Evolutionary conservation across 1,140 invertebrate genomes (phyloP).

Genomic region (Acromyrmex echinatior): DNA sequence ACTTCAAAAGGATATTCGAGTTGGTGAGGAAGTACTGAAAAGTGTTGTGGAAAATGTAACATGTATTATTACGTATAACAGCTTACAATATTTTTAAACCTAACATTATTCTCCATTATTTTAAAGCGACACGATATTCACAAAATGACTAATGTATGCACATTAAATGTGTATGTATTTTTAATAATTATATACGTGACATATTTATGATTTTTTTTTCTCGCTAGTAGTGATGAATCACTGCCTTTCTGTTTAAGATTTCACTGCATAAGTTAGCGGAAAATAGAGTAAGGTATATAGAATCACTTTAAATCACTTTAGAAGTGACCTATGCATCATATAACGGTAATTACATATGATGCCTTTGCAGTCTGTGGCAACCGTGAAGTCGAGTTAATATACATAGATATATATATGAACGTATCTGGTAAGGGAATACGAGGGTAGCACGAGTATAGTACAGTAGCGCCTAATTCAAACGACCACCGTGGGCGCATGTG

Average conservation of each 20-base stretch:
- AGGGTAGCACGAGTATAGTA: not conserved
- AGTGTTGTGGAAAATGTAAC: constrained; percentile 40
- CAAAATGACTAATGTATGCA: not conserved
- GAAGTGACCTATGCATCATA: not conserved
- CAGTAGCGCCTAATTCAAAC: constrained; percentile 48
- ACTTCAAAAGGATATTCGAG: constrained; percentile 50
- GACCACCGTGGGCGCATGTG: constrained; percentile 39
- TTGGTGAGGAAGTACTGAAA: constrained; percentile 27
- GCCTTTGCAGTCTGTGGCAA: not conserved
- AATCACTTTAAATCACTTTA: not conserved
- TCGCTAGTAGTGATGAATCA: not conserved
- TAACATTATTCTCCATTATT: not conserved
- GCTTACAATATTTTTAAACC: constrained; percentile 2
- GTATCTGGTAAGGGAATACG: constrained; percentile 15
- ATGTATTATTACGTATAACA: constrained; percentile 54
- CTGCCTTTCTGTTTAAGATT: not conserved
- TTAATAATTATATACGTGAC: not conserved
- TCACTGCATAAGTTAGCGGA: not conserved
- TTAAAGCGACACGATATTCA: not conserved
- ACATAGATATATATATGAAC: not conserved
- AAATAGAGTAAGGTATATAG: not conserved
- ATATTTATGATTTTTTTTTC: not conserved
- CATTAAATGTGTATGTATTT: not conserved
- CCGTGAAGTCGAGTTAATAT: constrained; percentile 2
- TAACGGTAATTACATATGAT: constrained; percentile 8